These are phyloP conservation scores for Zeus faber DNA, from an alignment of 2,113 vertebrate genomes.

Conservation along the genomic window DNA sequence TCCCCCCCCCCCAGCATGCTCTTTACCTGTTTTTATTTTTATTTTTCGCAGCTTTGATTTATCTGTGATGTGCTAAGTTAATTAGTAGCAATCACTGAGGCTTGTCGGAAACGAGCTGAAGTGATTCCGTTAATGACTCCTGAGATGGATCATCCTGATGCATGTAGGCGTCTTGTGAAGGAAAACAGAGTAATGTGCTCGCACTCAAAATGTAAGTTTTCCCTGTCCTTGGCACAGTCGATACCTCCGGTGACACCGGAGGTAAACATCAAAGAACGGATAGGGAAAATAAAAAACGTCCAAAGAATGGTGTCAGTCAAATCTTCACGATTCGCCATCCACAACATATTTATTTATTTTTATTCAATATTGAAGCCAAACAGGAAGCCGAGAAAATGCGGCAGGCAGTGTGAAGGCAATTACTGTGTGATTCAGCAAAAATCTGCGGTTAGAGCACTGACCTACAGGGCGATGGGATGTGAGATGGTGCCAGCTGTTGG, in stretches of 20 bases:
- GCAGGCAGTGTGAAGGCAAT: constrained; percentile 51
- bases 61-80: constrained; percentile 72
- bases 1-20: constrained; percentile 38
- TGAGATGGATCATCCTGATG: constrained; percentile 72
- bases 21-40: too few relatives aligned
- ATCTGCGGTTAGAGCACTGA: constrained; percentile 47
- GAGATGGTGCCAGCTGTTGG: too few relatives aligned
- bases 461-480: constrained; percentile 36
- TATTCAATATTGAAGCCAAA: too few relatives aligned
- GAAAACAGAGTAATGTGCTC: constrained; percentile 63
- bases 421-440: constrained; percentile 61
- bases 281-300: too few relatives aligned
- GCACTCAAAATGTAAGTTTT: constrained; percentile 40
- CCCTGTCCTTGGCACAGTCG: constrained; percentile 15
- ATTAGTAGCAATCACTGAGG: constrained; percentile 75
- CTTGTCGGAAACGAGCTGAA: constrained; percentile 69
- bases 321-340: too few relatives aligned
- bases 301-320: too few relatives aligned
- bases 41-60: constrained; percentile 66
- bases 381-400: too few relatives aligned
- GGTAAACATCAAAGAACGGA: background rate
- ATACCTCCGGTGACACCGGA: background rate
- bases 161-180: constrained; percentile 64
- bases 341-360: too few relatives aligned
- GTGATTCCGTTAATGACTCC: constrained; percentile 73